phyloP scores from a whole-genome alignment of 2,888 invertebrate genomes.

The Diabrotica balteata region DNA sequence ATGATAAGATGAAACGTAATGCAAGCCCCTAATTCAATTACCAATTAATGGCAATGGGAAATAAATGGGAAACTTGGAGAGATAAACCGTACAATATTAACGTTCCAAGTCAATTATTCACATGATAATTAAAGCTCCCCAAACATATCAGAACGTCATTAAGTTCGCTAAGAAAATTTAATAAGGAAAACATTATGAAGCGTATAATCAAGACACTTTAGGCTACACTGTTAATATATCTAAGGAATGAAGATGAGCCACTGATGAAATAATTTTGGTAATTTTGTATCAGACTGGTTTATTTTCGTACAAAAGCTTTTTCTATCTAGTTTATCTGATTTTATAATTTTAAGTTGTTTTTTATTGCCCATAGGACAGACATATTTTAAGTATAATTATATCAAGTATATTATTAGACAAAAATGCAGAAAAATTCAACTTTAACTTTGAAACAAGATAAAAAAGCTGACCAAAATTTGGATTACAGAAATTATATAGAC shows the following conservation, averaged over 20 bases:
- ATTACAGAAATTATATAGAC: too few relatives aligned
- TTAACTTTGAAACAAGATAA: too few relatives aligned
- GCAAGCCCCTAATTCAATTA: conserved; percentile 38
- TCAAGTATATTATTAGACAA: too few relatives aligned
- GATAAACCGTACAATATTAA: conserved; percentile 52
- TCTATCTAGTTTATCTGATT: too few relatives aligned
- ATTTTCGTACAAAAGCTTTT: background rate
- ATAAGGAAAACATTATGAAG: conserved; percentile 53
- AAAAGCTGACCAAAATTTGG: too few relatives aligned
- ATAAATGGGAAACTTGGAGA: conserved; percentile 47
- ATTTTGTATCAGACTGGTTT: too few relatives aligned
- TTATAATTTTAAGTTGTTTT: too few relatives aligned
- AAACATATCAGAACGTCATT: conserved; percentile 53
- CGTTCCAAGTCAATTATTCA: conserved; percentile 52
- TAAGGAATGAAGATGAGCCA: conserved; percentile 10
- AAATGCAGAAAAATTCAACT: too few relatives aligned
- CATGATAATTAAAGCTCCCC: conserved; percentile 52
- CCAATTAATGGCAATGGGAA: conserved; percentile 43
- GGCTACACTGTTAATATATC: conserved; percentile 39
- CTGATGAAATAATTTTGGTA: conserved; percentile 5
- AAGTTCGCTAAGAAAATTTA: conserved; percentile 53
- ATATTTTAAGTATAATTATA: too few relatives aligned
- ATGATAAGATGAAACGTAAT: background rate
- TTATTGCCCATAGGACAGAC: too few relatives aligned
- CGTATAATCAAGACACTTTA: conserved; percentile 46